phyloP scores from a whole-genome alignment of 2,113 vertebrate genomes.

The Charina bottae region DNA sequence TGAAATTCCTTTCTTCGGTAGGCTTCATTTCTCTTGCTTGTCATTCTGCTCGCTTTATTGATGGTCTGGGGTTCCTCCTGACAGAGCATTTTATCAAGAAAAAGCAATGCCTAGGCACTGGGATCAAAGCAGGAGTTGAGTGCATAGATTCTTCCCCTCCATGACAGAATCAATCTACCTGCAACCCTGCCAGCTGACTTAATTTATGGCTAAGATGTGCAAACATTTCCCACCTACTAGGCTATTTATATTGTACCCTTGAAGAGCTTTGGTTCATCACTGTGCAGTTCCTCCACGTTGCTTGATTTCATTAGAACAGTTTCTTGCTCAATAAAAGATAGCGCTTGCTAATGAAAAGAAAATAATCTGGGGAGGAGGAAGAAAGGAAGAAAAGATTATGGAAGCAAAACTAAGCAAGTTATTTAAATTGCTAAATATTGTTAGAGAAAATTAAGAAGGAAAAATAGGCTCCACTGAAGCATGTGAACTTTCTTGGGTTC shows the following conservation, averaged over 20 bases:
- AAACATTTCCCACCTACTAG: conserved; percentile 49
- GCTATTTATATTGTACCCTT: conserved; percentile 52
- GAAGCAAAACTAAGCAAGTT: not conserved
- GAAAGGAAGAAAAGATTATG: not conserved
- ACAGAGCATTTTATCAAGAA: conserved; percentile 55
- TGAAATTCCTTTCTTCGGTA: conserved; percentile 36
- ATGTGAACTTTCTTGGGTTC: not conserved
- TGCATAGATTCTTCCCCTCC: conserved; percentile 37
- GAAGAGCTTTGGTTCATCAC: conserved; percentile 52
- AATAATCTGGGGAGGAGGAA: not conserved
- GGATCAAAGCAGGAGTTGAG: conserved; percentile 46
- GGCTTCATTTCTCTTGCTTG: conserved; percentile 28
- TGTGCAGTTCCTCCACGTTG: conserved; percentile 44
- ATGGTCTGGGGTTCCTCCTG: conserved; percentile 39
- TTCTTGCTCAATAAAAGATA: conserved; percentile 26
- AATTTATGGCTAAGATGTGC: conserved; percentile 44
- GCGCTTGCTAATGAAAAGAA: conserved; percentile 49
- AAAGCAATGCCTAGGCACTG: conserved; percentile 52
- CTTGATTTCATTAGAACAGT: conserved; percentile 56
- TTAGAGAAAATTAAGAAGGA: rapidly evolving
- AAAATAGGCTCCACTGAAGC: not conserved
- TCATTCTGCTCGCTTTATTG: conserved; percentile 44
- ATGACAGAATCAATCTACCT: conserved; percentile 29
- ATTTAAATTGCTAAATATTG: not conserved
- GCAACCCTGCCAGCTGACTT: conserved; percentile 25